Evolutionary conservation across 2,888 invertebrate species (phyloP).

Genomic region (Cremastobaeus sp.): DNA sequence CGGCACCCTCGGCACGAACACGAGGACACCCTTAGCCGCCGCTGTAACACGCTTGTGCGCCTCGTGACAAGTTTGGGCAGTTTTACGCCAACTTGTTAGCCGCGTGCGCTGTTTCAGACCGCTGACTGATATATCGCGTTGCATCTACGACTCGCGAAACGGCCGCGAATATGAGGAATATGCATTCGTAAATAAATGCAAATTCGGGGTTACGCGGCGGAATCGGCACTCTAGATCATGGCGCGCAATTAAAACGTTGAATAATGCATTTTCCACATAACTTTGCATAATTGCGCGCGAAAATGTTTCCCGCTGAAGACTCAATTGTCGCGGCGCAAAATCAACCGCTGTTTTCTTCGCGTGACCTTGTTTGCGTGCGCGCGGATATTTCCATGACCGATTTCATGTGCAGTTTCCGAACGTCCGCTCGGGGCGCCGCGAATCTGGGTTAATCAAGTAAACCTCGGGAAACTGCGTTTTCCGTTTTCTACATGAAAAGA

Average conservation of each 20-base stretch:
- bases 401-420: slow-evolving; percentile 37
- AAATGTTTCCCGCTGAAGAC: slow-evolving; percentile 31
- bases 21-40: slow-evolving; percentile 11
- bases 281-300: slow-evolving; percentile 45
- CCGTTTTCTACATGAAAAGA: slow-evolving; percentile 13
- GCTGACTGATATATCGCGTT: slow-evolving; percentile 27
- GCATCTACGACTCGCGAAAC: neutral
- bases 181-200: slow-evolving; percentile 26
- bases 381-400: slow-evolving; percentile 46
- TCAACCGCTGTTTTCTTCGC: slow-evolving; percentile 25
- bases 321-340: slow-evolving; percentile 37
- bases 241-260: slow-evolving; percentile 41
- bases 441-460: slow-evolving; percentile 56
- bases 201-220: slow-evolving; percentile 35
- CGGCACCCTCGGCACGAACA: too few species aligned
- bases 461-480: slow-evolving; percentile 34
- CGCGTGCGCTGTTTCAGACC: slow-evolving; percentile 8
- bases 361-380: slow-evolving; percentile 46
- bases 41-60: neutral
- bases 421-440: slow-evolving; percentile 17
- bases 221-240: slow-evolving; percentile 28
- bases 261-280: slow-evolving; percentile 40
- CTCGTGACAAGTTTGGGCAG: slow-evolving; percentile 14
- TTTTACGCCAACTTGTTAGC: slow-evolving; percentile 23
- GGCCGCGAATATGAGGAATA: slow-evolving; percentile 29